A percentile compares a stretch with the other conserved stretches of the same genome.
Evolutionary conservation across 2,797 vertebrate species (phyloP).

Genomic region (Cuniculus paca): DNA sequence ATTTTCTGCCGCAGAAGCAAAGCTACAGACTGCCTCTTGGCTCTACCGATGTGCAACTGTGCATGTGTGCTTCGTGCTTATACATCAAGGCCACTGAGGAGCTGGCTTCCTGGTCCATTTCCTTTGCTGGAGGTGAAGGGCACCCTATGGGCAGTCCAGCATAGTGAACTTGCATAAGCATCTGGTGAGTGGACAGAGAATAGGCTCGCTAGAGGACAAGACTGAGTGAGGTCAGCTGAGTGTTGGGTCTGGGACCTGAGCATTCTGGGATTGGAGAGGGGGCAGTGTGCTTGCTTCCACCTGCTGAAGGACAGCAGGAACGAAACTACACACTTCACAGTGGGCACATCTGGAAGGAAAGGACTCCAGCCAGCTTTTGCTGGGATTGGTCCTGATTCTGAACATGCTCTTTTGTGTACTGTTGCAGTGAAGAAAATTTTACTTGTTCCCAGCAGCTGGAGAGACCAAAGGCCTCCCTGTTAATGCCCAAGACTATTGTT

Average conservation of each 20-base stretch:
- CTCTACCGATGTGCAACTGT: background rate
- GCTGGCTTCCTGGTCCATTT: background rate
- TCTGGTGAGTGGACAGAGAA: background rate
- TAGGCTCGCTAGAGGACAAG: background rate
- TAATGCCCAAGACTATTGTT: background rate
- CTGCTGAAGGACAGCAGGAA: background rate
- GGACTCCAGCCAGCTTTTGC: background rate
- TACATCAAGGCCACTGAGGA: background rate
- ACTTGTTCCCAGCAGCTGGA: background rate
- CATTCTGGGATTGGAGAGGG: too few species aligned
- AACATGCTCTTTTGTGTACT: background rate
- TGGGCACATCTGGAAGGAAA: background rate
- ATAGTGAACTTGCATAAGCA: background rate
- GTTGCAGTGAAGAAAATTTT: background rate
- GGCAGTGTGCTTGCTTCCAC: background rate
- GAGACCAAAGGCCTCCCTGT: background rate
- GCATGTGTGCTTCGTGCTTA: background rate
- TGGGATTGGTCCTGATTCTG: background rate
- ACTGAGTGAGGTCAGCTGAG: background rate
- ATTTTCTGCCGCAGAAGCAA: background rate
- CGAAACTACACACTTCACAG: background rate
- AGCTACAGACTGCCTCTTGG: background rate
- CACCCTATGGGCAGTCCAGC: background rate
- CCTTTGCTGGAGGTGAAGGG: background rate
- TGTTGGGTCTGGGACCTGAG: background rate